phyloP scores from a whole-genome alignment of 1,140 invertebrate genomes.

The Ceratina australensis region DNA sequence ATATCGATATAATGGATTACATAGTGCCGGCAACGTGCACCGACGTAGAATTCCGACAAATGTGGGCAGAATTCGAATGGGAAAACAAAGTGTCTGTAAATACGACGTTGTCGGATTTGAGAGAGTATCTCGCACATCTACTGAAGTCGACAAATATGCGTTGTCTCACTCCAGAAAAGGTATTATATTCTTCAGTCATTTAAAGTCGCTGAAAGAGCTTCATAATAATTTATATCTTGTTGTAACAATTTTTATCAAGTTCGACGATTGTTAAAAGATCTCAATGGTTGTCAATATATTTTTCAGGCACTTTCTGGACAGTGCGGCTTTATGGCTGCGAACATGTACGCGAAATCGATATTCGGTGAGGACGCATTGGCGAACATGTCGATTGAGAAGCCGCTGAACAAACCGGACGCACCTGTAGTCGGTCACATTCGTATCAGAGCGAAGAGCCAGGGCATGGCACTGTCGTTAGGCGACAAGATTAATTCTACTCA shows the following conservation, averaged over 20 bases:
- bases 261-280: too few relatives aligned
- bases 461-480: conserved; percentile 97
- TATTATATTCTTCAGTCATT: conserved; percentile 59
- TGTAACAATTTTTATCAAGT: too few relatives aligned
- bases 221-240: too few relatives aligned
- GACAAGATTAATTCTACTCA: conserved; percentile 98
- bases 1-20: conserved; percentile 99
- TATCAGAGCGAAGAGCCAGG: conserved; percentile 99
- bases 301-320: conserved; percentile 93
- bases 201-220: too few relatives aligned
- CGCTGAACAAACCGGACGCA: conserved; percentile 90
- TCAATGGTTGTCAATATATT: not conserved
- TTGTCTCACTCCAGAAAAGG: conserved; percentile 97
- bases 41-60: conserved; percentile 97
- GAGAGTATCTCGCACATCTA: conserved; percentile 95
- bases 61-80: conserved; percentile 99
- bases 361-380: conserved; percentile 99
- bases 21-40: conserved; percentile 98
- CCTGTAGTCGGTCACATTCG: conserved; percentile 97
- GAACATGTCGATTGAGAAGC: conserved; percentile 98
- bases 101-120: conserved; percentile 95
- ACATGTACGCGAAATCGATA: conserved; percentile 99
- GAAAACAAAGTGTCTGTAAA: conserved; percentile 99
- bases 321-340: conserved; percentile 99
- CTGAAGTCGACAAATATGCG: conserved; percentile 99